A percentile compares a stretch with the other conserved stretches of the same genome.
Conservation (phyloP, 2,888 invertebrate genomes). For the Brachyptera risi region DNA sequence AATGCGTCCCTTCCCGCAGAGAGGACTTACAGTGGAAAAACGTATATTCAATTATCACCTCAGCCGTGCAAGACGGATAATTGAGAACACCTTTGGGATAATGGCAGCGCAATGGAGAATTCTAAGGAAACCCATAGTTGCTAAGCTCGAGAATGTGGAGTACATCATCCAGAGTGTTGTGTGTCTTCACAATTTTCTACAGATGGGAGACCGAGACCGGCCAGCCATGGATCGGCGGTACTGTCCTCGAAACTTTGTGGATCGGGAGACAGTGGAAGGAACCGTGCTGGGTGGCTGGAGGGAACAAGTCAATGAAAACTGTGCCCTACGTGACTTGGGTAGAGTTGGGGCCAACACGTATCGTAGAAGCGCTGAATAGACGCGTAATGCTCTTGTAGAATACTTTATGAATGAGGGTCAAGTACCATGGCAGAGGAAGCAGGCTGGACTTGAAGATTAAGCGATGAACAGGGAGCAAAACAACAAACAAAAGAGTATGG, state of each 20-base stretch:
- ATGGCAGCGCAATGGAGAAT: neutral
- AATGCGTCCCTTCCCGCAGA: slow-evolving; percentile 23
- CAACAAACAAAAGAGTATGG: too few species aligned
- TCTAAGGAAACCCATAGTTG: neutral
- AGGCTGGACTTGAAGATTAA: neutral
- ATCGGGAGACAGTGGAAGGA: neutral
- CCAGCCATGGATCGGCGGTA: neutral
- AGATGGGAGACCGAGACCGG: neutral
- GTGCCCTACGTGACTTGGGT: neutral
- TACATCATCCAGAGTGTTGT: neutral
- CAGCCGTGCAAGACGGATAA: neutral
- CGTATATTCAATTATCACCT: neutral
- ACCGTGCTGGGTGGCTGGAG: neutral
- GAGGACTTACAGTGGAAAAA: slow-evolving; percentile 9
- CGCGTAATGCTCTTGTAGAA: neutral
- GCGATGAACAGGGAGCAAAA: too few species aligned
- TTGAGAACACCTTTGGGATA: neutral
- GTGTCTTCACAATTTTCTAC: neutral
- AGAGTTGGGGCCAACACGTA: neutral
- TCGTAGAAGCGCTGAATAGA: neutral
- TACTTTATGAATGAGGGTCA: neutral
- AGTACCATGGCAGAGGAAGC: neutral
- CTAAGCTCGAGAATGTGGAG: neutral
- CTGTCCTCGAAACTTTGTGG: neutral
- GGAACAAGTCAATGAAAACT: neutral